Evolutionary conservation across 2,797 vertebrate genomes (phyloP).

Genomic region (Coregonus ussuriensis): DNA sequence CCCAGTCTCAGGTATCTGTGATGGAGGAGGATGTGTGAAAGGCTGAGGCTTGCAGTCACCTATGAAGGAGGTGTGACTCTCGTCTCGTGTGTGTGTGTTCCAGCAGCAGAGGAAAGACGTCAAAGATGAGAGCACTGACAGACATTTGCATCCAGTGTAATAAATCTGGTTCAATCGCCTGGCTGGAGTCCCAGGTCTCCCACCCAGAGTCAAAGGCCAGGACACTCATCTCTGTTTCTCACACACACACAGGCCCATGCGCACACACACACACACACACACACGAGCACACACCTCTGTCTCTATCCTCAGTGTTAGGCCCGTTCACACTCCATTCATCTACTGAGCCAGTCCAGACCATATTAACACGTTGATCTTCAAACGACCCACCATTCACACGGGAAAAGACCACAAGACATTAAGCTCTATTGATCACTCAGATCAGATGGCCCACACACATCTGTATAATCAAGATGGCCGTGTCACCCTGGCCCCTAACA

Average conservation of each 20-base stretch:
- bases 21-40: not conserved
- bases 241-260: constrained; percentile 19
- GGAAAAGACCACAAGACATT: constrained; percentile 52
- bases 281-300: constrained; percentile 2
- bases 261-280: constrained; percentile 15
- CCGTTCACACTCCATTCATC: constrained; percentile 34
- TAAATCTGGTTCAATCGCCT: constrained; percentile 58
- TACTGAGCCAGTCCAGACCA: constrained; percentile 58
- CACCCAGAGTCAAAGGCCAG: constrained; percentile 54
- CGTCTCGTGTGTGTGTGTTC: not conserved
- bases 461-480: not conserved
- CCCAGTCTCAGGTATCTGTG: not conserved
- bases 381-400: constrained; percentile 17
- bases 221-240: not conserved
- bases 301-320: not conserved
- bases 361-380: constrained; percentile 65
- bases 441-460: not conserved
- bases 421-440: constrained; percentile 54
- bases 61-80: not conserved
- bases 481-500: not conserved
- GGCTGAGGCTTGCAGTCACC: constrained; percentile 2
- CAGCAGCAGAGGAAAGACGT: constrained; percentile 13
- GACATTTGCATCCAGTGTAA: constrained; percentile 56
- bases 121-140: constrained; percentile 46
- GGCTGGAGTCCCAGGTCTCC: constrained; percentile 54